Evolutionary conservation across 1,140 invertebrate genomes (phyloP).

Genomic region (Ceratina australensis): DNA sequence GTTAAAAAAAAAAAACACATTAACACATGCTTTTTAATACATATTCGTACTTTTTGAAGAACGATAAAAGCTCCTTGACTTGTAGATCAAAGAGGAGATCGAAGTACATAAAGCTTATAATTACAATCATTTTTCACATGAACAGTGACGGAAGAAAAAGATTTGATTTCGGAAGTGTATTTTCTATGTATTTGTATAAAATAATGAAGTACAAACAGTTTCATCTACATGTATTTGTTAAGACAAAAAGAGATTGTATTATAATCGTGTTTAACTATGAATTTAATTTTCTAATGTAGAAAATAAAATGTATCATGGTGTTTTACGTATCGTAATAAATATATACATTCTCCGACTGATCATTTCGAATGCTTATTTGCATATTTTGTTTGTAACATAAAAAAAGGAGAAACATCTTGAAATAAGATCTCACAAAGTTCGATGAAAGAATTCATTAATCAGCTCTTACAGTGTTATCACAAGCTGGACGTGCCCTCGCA

Average conservation of each 20-base stretch:
- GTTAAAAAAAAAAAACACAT: neutral
- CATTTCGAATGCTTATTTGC: neutral
- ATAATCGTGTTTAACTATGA: neutral
- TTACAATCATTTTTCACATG: too few species aligned
- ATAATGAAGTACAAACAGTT: slow-evolving; percentile 17
- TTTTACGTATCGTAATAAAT: neutral
- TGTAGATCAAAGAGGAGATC: slow-evolving; percentile 17
- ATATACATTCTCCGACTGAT: neutral
- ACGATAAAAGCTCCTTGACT: neutral
- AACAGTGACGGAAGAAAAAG: too few species aligned
- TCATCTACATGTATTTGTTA: neutral
- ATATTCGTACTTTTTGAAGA: slow-evolving; percentile 36
- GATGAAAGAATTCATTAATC: neutral
- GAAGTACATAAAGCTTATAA: too few species aligned
- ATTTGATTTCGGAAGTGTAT: neutral
- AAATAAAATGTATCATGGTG: neutral
- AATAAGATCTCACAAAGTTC: neutral
- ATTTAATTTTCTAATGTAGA: slow-evolving; percentile 18
- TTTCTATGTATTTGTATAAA: slow-evolving; percentile 24
- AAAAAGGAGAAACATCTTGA: neutral
- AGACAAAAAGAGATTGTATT: slow-evolving; percentile 16
- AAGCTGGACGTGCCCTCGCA: neutral
- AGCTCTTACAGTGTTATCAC: neutral
- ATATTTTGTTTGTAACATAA: neutral
- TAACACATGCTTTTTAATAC: neutral